A percentile compares a stretch with the other conserved stretches of the same genome.
These are phyloP conservation scores for Catharus fuscescens DNA, from an alignment of 2,113 vertebrate species.

Conservation along the genomic window DNA sequence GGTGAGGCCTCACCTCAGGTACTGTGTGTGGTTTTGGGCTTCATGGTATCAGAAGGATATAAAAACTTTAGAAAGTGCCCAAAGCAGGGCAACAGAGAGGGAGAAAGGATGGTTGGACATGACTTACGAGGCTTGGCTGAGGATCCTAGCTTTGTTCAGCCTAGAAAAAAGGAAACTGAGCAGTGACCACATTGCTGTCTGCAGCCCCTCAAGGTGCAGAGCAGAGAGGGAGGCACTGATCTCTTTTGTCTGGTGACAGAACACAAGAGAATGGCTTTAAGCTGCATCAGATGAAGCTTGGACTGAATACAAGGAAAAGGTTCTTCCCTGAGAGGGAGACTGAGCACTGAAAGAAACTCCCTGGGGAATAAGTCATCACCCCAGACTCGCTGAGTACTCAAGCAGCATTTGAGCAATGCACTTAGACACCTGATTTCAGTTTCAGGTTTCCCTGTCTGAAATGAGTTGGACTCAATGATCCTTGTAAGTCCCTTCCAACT, in stretches of 20 bases:
- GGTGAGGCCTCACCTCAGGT: not conserved
- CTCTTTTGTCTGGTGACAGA: not conserved
- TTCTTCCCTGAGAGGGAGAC: not conserved
- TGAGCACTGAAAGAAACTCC: not conserved
- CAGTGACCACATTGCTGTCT: not conserved
- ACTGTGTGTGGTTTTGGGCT: not conserved
- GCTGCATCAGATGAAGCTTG: not conserved
- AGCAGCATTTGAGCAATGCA: not conserved
- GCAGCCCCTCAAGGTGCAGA: not conserved
- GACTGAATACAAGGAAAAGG: not conserved
- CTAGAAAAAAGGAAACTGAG: not conserved
- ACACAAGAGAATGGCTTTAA: not conserved
- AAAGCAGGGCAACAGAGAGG: not conserved
- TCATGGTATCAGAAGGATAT: not conserved
- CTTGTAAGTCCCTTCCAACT: not conserved
- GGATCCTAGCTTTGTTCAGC: not conserved
- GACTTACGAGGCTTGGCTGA: not conserved
- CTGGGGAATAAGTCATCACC: rapidly evolving
- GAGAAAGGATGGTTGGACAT: not conserved
- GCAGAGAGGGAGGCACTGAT: not conserved
- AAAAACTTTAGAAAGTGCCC: not conserved
- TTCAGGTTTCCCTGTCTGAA: not conserved
- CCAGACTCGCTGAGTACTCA: not conserved
- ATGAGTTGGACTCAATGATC: not conserved
- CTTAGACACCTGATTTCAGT: not conserved